Percentiles rank a stretch among this genome's conserved stretches.
phyloP scores from a whole-genome alignment of 2,113 vertebrate species.

The Kryptolebias marmoratus region DNA sequence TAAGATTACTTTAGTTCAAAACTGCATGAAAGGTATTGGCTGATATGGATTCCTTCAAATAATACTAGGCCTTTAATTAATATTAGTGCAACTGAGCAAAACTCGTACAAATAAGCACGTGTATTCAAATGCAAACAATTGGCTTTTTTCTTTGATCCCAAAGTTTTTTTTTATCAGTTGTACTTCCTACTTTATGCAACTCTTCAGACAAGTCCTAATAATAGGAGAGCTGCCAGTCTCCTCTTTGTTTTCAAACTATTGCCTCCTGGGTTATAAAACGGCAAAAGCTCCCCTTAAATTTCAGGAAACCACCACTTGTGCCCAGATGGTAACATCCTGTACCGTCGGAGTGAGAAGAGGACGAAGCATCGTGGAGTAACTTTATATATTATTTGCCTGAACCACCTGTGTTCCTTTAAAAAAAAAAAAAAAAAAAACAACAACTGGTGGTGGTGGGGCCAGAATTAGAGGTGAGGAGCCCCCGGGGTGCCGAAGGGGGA shows the following conservation, averaged over 20 bases:
- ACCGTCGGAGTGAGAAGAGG: background rate
- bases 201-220: background rate
- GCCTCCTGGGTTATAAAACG: slow-evolving; percentile 8
- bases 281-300: background rate
- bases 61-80: no score
- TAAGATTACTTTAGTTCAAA: no score
- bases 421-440: background rate
- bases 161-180: background rate
- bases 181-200: background rate
- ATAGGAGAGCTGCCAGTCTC: background rate
- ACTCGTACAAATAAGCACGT: background rate
- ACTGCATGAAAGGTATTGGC: no score
- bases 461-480: slow-evolving; percentile 21
- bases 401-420: slow-evolving; percentile 35
- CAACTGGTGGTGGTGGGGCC: background rate
- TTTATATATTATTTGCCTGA: slow-evolving; percentile 2
- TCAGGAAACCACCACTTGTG: slow-evolving; percentile 11
- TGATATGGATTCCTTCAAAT: no score
- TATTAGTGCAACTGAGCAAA: no score
- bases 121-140: background rate
- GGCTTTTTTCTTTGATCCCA: background rate
- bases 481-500: slow-evolving; percentile 48
- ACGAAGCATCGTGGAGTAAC: slow-evolving; percentile 2
- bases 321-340: slow-evolving; percentile 20
- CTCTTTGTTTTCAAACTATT: slow-evolving; percentile 6